Conservation (phyloP, 2,113 vertebrate species). For the Pelvicachromis taeniatus region DNA sequence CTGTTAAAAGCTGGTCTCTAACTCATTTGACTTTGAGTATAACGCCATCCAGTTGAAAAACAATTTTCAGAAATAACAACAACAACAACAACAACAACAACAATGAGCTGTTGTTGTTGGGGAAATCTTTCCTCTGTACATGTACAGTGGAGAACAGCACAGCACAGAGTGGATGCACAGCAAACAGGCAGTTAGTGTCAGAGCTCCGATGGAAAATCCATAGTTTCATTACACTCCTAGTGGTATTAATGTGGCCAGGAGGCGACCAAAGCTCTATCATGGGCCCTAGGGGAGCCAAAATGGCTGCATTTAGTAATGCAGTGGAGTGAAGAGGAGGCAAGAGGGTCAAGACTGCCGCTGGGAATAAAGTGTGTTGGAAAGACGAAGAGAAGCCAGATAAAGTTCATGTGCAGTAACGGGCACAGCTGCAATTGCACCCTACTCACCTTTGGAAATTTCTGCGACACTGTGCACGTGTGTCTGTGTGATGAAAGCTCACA, state of each 20-base stretch:
- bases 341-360: constrained; percentile 62
- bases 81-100: background rate
- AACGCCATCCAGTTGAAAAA: constrained; percentile 1
- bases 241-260: constrained; percentile 63
- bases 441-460: background rate
- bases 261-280: constrained; percentile 60
- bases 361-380: constrained; percentile 41
- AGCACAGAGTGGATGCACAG: constrained; percentile 50
- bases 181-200: constrained; percentile 66
- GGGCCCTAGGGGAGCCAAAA: constrained; percentile 65
- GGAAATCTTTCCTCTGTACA: background rate
- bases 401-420: constrained; percentile 37
- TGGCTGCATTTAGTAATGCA: constrained; percentile 64
- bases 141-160: constrained; percentile 25
- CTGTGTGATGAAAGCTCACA: constrained; percentile 9
- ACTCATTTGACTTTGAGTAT: background rate
- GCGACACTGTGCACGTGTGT: background rate
- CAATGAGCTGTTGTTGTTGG: background rate
- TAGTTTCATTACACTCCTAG: constrained; percentile 74
- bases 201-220: constrained; percentile 69
- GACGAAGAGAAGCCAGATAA: constrained; percentile 31
- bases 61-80: background rate
- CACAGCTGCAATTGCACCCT: background rate
- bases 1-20: background rate
- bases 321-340: constrained; percentile 62